Percentiles rank a stretch among this genome's conserved stretches.
Conservation (phyloP, 2,797 vertebrate species). For the Typhlichthys subterraneus region DNA sequence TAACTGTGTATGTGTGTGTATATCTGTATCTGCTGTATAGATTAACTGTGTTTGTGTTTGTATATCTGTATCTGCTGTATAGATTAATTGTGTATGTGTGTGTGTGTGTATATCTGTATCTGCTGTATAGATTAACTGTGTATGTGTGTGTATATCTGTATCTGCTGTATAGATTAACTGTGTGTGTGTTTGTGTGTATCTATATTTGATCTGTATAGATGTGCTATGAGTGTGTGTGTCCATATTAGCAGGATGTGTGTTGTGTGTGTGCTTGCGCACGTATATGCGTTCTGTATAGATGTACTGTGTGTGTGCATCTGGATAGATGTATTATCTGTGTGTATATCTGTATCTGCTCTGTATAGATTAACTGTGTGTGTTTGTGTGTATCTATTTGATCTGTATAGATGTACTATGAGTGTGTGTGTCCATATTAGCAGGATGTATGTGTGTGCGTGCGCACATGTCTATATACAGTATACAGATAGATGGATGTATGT, state of each 20-base stretch:
- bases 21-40: no score
- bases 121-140: no score
- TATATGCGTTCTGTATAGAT: neutral
- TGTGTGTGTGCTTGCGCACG: neutral
- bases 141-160: no score
- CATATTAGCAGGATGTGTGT: neutral
- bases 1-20: no score
- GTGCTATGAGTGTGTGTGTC: neutral
- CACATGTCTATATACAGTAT: neutral
- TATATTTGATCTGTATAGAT: conserved; percentile 1
- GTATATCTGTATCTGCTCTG: neutral
- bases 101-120: no score
- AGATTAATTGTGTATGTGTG: no score
- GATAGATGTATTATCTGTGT: conserved; percentile 3
- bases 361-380: neutral
- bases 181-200: conserved; percentile 9
- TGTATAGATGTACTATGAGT: neutral
- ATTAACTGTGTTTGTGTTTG: no score
- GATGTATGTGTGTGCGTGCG: neutral
- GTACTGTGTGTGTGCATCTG: conserved; percentile 3
- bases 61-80: no score
- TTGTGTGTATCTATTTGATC: conserved; percentile 6
- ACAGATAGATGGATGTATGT: conserved; percentile 6
- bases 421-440: neutral
- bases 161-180: neutral